Percentiles rank a stretch among this genome's conserved stretches.
These are phyloP conservation scores for Acromyrmex echinatior DNA, from an alignment of 1,140 invertebrate species.

Conservation along the genomic window DNA sequence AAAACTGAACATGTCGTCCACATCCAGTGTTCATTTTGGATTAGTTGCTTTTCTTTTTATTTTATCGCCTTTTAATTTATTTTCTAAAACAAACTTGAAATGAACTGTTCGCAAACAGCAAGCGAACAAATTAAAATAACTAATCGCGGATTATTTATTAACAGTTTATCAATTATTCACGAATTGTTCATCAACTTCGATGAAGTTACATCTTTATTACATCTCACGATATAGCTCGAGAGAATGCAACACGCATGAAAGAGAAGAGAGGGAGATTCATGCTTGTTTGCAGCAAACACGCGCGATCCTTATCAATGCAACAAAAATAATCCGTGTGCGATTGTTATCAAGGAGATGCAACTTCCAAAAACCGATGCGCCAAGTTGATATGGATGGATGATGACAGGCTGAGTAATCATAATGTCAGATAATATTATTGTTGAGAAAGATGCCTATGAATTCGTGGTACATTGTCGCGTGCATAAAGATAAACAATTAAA, in stretches of 20 bases:
- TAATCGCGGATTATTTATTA: no score
- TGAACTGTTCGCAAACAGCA: no score
- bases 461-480: background rate
- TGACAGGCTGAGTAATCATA: slow-evolving; percentile 9
- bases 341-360: slow-evolving; percentile 4
- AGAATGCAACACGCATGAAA: background rate
- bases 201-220: background rate
- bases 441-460: background rate
- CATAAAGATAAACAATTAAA: background rate
- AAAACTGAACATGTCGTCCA: no score
- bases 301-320: slow-evolving; percentile 7
- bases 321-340: background rate
- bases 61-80: no score
- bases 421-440: slow-evolving; percentile 35
- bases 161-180: no score
- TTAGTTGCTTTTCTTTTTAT: no score
- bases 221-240: background rate
- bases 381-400: background rate
- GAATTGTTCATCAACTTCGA: no score
- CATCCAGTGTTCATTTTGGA: no score
- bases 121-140: no score
- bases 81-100: no score
- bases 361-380: background rate
- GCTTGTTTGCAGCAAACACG: background rate
- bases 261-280: background rate